Evolutionary conservation across 2,888 invertebrate genomes (phyloP).

Genomic region (Hydropsyche betteni): DNA sequence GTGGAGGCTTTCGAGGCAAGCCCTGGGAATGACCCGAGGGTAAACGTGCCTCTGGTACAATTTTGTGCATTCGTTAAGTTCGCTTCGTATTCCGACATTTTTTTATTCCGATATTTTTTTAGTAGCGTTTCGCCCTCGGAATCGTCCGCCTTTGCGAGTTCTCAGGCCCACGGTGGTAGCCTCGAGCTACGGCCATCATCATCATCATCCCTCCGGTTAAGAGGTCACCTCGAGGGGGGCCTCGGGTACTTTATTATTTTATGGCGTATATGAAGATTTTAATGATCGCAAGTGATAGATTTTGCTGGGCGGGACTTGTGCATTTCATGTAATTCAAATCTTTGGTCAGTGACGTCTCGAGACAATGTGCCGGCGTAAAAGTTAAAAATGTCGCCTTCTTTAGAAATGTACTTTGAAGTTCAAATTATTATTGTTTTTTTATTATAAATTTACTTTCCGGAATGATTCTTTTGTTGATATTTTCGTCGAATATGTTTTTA

Average conservation of each 20-base stretch:
- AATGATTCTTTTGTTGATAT: too few relatives aligned
- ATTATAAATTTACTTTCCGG: too few relatives aligned
- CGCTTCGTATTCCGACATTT: neutral
- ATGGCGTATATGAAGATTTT: too few relatives aligned
- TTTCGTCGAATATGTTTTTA: too few relatives aligned
- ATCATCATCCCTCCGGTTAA: slow-evolving; percentile 20
- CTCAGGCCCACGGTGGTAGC: slow-evolving; percentile 32
- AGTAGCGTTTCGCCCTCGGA: slow-evolving; percentile 39
- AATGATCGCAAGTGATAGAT: too few relatives aligned
- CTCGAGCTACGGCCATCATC: slow-evolving; percentile 16
- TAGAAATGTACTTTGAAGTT: too few relatives aligned
- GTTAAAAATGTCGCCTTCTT: too few relatives aligned
- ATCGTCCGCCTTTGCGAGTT: slow-evolving; percentile 31
- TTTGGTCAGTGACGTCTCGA: too few relatives aligned
- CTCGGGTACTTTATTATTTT: slow-evolving; percentile 17
- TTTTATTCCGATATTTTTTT: slow-evolving; percentile 17
- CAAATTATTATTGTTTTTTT: too few relatives aligned
- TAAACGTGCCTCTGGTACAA: slow-evolving; percentile 44
- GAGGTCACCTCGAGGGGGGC: slow-evolving; percentile 32
- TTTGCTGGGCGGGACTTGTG: too few relatives aligned
- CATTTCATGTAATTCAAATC: too few relatives aligned
- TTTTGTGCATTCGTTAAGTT: slow-evolving; percentile 36
- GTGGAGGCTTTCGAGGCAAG: slow-evolving; percentile 25
- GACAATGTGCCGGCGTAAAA: too few relatives aligned
- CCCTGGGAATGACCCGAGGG: slow-evolving; percentile 41